Conservation (phyloP, 2,888 invertebrate genomes). For the Plagodis pulveraria region DNA sequence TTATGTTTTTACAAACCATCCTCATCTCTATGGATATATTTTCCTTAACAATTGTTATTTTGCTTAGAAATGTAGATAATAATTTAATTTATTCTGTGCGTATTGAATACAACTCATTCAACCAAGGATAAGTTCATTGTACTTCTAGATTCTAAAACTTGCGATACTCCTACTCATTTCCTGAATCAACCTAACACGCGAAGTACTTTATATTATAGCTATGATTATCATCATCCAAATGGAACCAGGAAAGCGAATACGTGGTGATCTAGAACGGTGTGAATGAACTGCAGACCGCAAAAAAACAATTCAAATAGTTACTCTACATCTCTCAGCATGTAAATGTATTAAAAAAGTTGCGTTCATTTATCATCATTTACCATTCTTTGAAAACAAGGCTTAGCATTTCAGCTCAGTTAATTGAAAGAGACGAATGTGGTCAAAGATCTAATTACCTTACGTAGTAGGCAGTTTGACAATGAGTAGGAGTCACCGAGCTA, state of each 20-base stretch:
- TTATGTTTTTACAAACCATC: too few relatives aligned
- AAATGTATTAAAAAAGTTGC: constrained; percentile 24
- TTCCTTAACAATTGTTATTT: too few relatives aligned
- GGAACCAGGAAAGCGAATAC: constrained; percentile 18
- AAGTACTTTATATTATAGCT: not conserved
- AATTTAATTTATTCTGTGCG: too few relatives aligned
- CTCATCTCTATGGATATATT: too few relatives aligned
- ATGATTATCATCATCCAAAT: constrained; percentile 16
- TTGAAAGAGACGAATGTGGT: constrained; percentile 33
- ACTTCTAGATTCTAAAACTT: not conserved
- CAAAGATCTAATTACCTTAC: constrained; percentile 28
- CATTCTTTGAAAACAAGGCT: constrained; percentile 28
- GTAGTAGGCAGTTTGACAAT: constrained; percentile 26
- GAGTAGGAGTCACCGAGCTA: constrained; percentile 27
- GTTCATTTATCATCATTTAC: constrained; percentile 34
- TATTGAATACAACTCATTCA: too few relatives aligned
- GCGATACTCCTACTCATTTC: not conserved
- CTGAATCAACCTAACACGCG: not conserved
- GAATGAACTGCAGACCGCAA: constrained; percentile 28
- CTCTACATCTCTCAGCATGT: constrained; percentile 27
- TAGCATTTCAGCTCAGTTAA: constrained; percentile 31
- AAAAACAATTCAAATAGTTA: constrained; percentile 30
- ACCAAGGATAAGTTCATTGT: too few relatives aligned
- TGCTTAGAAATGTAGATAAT: too few relatives aligned
- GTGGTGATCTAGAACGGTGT: constrained; percentile 26